Evolutionary conservation across 2,797 vertebrate genomes (phyloP), one percentile per base, ranked within the genome.

Genomic region (Apogon hyalosoma): DNA sequence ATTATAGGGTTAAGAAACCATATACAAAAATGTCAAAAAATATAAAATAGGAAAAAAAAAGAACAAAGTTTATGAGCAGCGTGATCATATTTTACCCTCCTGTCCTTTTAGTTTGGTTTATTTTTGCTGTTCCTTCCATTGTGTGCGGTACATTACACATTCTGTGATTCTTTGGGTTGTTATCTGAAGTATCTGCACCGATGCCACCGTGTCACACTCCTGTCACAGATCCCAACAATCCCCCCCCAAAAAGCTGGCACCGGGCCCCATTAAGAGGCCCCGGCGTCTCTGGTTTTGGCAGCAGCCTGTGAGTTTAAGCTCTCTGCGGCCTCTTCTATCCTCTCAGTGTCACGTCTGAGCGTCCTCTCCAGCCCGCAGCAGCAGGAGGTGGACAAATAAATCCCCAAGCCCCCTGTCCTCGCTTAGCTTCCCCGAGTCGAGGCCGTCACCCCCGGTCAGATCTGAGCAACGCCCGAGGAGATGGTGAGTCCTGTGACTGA

Each of bases 401-500:
- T 54, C 54, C 36, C 56, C 21, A 24, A 0, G 41, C 24, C 19
- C 62, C 42, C 41, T 56, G 3, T 40, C 68, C 75, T 48, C 46
- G 15, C 69, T 61, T 14, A 41, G 67, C 53, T 65, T 51, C 15
- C 0, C 8, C 3, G 52, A 36, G 63, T 58, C 46, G 12, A 55
- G 73, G 46, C 48, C 13, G 5, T 62, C 77, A 51, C 68, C 67
- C 11, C 19, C 6, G 18, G 52, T 48, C 47, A 21, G 41, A 46
- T 33, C 12, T 31, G 58, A 64, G 45, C 36, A 54, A 51, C 14
- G 62, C 65, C 64, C 6, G 57, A 82, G 46, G 79, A 72, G 24
- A 71, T 3, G n/a, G 55, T 13, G 31, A 36, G 14, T 50, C 61
- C 66, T 82, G 47, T 77, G 69, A 84, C 39, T 69, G 80, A 82